Evolutionary conservation across 2,888 invertebrate species (phyloP).

Genomic region (Drosophila subsilvestris): DNA sequence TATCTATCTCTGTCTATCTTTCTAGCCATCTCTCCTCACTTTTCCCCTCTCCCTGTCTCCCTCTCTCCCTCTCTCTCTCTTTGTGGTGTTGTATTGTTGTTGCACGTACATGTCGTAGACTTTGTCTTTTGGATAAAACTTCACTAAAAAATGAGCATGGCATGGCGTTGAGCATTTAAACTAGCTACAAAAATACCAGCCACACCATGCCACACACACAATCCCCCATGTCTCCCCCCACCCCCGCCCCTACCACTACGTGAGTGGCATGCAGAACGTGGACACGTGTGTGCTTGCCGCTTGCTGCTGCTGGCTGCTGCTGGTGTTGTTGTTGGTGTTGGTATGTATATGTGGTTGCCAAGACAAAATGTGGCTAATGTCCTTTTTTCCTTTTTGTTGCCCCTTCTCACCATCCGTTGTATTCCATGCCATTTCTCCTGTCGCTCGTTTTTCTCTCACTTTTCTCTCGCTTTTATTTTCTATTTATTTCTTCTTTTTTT

Average conservation of each 20-base stretch:
- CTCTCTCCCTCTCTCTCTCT: slow-evolving; percentile 4
- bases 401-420: neutral
- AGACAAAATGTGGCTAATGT: slow-evolving; percentile 80
- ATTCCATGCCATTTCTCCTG: neutral
- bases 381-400: slow-evolving; percentile 38
- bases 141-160: slow-evolving; percentile 78
- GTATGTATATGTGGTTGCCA: slow-evolving; percentile 53
- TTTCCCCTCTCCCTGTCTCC: slow-evolving; percentile 2
- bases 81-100: slow-evolving; percentile 60
- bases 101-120: slow-evolving; percentile 80
- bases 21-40: neutral
- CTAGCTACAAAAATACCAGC: slow-evolving; percentile 78
- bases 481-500: slow-evolving; percentile 22
- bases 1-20: slow-evolving; percentile 1
- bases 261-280: slow-evolving; percentile 68
- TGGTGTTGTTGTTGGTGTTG: slow-evolving; percentile 16
- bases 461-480: slow-evolving; percentile 2
- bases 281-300: slow-evolving; percentile 39
- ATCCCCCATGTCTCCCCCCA: neutral
- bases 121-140: slow-evolving; percentile 73
- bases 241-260: slow-evolving; percentile 43
- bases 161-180: slow-evolving; percentile 79
- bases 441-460: slow-evolving; percentile 42
- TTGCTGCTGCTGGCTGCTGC: slow-evolving; percentile 2
- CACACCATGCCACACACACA: slow-evolving; percentile 26